These are phyloP conservation scores for Hoplodrina blanda DNA, from an alignment of 2,888 invertebrate genomes.

Conservation along the genomic window DNA sequence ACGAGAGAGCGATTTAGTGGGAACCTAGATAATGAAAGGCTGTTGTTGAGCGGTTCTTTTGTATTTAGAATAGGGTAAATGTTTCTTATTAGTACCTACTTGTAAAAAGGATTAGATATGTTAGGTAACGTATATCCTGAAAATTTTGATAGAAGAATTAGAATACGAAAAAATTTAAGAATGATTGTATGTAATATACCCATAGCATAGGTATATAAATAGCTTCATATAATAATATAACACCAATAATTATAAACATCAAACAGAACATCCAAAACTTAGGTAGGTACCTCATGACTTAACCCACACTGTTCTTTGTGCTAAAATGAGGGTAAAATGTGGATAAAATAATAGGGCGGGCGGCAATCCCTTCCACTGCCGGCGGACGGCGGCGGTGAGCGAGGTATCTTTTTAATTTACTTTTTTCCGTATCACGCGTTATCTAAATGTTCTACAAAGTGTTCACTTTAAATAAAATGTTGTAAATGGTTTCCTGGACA, in stretches of 20 bases:
- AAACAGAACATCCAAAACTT: background rate
- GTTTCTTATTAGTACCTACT: too few relatives aligned
- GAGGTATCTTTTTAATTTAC: slow-evolving; percentile 65
- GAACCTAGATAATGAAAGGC: background rate
- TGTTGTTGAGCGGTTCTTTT: background rate
- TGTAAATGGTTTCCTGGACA: slow-evolving; percentile 20
- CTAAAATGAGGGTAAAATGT: slow-evolving; percentile 65
- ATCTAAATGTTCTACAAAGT: slow-evolving; percentile 56
- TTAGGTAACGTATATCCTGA: too few relatives aligned
- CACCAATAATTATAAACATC: background rate
- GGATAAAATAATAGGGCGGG: slow-evolving; percentile 69
- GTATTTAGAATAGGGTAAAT: background rate
- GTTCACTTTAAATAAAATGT: slow-evolving; percentile 44
- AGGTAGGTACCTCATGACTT: slow-evolving; percentile 12
- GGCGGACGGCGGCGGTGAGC: slow-evolving; percentile 29
- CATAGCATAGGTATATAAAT: too few relatives aligned
- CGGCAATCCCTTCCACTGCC: slow-evolving; percentile 58
- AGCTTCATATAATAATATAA: background rate
- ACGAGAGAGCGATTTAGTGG: background rate
- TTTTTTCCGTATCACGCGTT: slow-evolving; percentile 60
- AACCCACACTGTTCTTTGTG: slow-evolving; percentile 34
- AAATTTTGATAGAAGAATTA: too few relatives aligned
- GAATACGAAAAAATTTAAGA: too few relatives aligned
- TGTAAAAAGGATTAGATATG: too few relatives aligned
- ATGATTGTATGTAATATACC: too few relatives aligned